These are phyloP conservation scores for Ooceraea biroi DNA, from an alignment of 1,140 invertebrate species.

Conservation along the genomic window DNA sequence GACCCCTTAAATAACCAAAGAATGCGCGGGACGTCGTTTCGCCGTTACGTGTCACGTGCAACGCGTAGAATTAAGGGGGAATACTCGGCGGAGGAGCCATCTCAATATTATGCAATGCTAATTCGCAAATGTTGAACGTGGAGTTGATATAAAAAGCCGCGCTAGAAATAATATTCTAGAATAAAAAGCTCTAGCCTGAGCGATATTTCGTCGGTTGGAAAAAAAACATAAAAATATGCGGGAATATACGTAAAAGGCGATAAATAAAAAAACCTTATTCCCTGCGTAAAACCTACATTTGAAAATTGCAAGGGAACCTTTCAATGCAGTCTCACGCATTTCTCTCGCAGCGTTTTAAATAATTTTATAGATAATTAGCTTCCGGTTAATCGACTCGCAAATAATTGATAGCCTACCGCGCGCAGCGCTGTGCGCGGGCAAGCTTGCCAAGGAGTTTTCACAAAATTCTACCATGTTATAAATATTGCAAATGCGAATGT, in stretches of 20 bases:
- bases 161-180: too few relatives aligned
- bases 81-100: neutral
- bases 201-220: too few relatives aligned
- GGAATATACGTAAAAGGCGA: too few relatives aligned
- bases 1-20: slow-evolving; percentile 73
- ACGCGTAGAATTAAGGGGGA: slow-evolving; percentile 50
- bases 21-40: slow-evolving; percentile 43
- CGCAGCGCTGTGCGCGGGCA: neutral
- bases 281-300: too few relatives aligned
- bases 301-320: neutral
- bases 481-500: slow-evolving; percentile 55
- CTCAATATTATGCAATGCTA: slow-evolving; percentile 44
- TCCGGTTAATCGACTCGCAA: slow-evolving; percentile 29
- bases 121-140: slow-evolving; percentile 5
- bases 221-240: too few relatives aligned
- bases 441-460: slow-evolving; percentile 23
- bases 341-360: slow-evolving; percentile 1
- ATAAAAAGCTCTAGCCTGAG: too few relatives aligned
- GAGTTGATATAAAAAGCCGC: neutral
- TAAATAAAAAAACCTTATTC: too few relatives aligned
- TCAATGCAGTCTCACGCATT: neutral
- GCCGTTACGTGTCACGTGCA: slow-evolving; percentile 29
- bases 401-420: slow-evolving; percentile 39
- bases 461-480: slow-evolving; percentile 43
- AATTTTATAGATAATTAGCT: slow-evolving; percentile 41